phyloP scores from a whole-genome alignment of 2,797 vertebrate species.

The Rhynchotus rufescens region DNA sequence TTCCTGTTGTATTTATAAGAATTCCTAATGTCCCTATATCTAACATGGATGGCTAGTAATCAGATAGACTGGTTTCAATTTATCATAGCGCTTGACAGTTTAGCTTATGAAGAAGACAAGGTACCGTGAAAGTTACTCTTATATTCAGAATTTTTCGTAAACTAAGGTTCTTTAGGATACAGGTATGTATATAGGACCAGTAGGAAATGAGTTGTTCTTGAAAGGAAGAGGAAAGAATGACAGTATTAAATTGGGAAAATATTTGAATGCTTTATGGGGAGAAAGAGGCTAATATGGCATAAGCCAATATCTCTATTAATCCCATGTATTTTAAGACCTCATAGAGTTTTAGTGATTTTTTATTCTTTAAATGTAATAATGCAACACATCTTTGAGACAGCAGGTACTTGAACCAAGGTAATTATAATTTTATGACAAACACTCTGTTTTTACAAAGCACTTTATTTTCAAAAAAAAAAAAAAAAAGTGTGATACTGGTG shows the following conservation, averaged over 20 bases:
- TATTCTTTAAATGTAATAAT: background rate
- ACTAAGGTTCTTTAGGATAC: background rate
- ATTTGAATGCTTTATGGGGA: no score
- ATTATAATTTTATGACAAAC: background rate
- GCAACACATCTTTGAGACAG: background rate
- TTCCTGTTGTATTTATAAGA: background rate
- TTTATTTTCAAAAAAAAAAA: background rate
- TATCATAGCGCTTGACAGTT: background rate
- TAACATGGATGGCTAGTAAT: background rate
- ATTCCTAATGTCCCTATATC: background rate
- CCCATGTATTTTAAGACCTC: background rate
- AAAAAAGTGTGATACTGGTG: accelerated
- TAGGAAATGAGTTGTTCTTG: background rate
- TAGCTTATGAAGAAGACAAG: background rate
- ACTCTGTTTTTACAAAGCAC: background rate
- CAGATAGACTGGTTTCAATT: background rate
- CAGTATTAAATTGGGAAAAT: background rate
- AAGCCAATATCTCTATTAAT: background rate
- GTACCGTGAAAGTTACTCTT: background rate
- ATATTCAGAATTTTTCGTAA: background rate
- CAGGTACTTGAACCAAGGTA: background rate
- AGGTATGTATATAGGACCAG: background rate
- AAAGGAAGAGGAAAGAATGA: background rate
- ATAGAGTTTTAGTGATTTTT: background rate
- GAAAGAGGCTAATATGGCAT: background rate